Base-by-base conservation (phyloP, 2,888 invertebrate species). In the Stramonita haemastoma region DNA sequence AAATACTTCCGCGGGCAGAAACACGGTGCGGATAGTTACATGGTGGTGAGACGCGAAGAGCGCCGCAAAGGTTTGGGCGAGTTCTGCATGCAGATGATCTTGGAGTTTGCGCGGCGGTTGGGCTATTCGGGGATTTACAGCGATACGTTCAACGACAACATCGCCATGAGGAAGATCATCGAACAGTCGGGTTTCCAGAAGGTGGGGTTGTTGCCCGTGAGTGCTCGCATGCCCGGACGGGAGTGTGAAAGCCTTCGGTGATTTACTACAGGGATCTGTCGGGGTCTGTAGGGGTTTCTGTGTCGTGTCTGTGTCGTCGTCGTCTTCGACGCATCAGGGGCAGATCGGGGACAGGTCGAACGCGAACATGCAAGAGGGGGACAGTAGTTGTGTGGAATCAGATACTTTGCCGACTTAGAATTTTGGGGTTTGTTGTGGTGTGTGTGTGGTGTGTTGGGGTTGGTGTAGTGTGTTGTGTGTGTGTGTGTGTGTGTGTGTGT, bases 31-130 rank as follows among this genome's bases (percentile, higher is more conserved):
- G 93, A 93, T 34, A 91, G 92, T 0, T 92, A 92, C 84, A 86
- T 93, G 32, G 90, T 93, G n/a, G 93, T 93, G 2, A 90, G 90
- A 32, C 87, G 89, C 13, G 73, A 89, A 5, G 91, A 92, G 66
- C 91, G 93, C 6, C 89, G 92, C 46, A 90, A 92, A 85, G 91
- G 92, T 1, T 89, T 93, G 17, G 93, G 93, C 2, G 92, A 92
- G 81, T 92, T 93, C 79, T 91, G 92, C 46, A 89, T 93, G 83
- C 83, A 88, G 70, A 90, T 91, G 79, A 89, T 89, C 15, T 88
- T 93, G 32, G 90, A 92, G 60, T 92, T 92, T 87, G 91, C 92
- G 26, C 89, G 90, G 73, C 87, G 90, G 22, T 87, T 93, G 32
- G 92, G 92, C 32, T 93, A 90, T 89, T 36, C 91, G 11, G 92